phyloP scores from a whole-genome alignment of 2,888 invertebrate genomes.

The Limnephilus marmoratus region DNA sequence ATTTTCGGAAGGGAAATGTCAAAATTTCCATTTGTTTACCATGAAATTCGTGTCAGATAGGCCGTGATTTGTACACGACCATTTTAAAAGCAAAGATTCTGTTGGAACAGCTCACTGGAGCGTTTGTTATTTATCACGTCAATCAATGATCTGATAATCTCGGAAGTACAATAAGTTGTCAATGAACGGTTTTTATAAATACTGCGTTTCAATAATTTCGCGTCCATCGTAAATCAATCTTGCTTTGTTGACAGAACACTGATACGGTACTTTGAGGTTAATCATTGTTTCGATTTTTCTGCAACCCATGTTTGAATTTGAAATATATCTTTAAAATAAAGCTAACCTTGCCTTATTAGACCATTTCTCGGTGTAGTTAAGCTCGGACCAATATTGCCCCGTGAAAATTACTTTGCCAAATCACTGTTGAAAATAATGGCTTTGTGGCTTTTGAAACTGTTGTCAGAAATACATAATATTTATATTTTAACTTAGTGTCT shows the following conservation, averaged over 20 bases:
- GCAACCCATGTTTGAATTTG: conserved; percentile 10
- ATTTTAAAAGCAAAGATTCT: conserved; percentile 56
- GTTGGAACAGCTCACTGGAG: conserved; percentile 35
- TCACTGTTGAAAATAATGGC: not conserved
- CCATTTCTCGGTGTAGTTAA: not conserved
- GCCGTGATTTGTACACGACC: conserved; percentile 58
- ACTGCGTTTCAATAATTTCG: not conserved
- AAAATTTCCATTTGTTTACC: conserved; percentile 61
- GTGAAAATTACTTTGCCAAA: too few relatives aligned
- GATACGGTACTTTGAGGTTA: conserved; percentile 52
- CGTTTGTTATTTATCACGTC: conserved; percentile 54
- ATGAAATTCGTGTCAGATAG: conserved; percentile 62
- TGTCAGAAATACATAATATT: not conserved
- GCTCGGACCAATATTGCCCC: not conserved
- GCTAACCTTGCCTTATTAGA: not conserved
- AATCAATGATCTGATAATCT: conserved; percentile 24
- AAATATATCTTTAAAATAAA: not conserved
- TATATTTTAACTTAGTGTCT: not conserved
- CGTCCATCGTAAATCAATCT: conserved; percentile 28
- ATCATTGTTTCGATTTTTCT: conserved; percentile 51
- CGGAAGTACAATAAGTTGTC: not conserved
- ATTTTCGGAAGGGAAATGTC: conserved; percentile 38
- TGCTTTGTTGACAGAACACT: conserved; percentile 54
- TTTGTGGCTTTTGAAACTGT: not conserved
- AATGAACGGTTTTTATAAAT: conserved; percentile 12